Conservation (phyloP, 2,888 invertebrate species). For the Pristionchus maxplancki region DNA sequence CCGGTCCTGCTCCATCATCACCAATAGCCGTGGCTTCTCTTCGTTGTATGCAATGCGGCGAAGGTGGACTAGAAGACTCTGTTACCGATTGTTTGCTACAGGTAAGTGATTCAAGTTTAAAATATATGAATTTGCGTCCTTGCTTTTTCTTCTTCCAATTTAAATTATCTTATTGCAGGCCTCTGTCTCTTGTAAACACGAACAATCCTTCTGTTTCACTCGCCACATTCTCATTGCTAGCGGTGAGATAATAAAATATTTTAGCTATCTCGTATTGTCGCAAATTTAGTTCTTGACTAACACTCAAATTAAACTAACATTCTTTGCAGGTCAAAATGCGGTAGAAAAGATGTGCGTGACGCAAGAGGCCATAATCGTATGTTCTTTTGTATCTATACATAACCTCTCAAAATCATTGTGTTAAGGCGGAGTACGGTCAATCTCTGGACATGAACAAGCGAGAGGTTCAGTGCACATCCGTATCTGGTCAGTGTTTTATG, state of each 20-base stretch:
- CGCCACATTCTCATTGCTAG: slow-evolving; percentile 63
- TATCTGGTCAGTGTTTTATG: neutral
- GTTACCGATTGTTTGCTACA: slow-evolving; percentile 65
- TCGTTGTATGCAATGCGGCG: slow-evolving; percentile 71
- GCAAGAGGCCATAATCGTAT: slow-evolving; percentile 60
- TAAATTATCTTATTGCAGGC: slow-evolving; percentile 15
- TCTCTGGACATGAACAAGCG: slow-evolving; percentile 6
- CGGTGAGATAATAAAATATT: too few relatives aligned
- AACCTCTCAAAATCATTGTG: neutral
- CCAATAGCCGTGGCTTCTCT: slow-evolving; percentile 53
- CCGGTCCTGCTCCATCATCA: neutral
- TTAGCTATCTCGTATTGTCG: too few relatives aligned
- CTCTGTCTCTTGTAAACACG: slow-evolving; percentile 17
- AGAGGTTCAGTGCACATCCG: slow-evolving; percentile 19
- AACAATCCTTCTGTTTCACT: slow-evolving; percentile 66
- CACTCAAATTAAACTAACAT: too few relatives aligned
- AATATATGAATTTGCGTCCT: too few relatives aligned
- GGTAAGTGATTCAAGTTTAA: too few relatives aligned
- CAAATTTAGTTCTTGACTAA: neutral
- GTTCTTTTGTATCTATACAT: neutral
- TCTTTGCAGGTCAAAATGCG: slow-evolving; percentile 63
- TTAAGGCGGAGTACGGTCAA: slow-evolving; percentile 34
- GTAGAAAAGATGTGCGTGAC: slow-evolving; percentile 74
- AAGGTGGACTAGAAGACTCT: slow-evolving; percentile 58
- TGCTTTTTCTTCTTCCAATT: too few relatives aligned